Evolutionary conservation across 2,797 vertebrate species (phyloP), one percentile per base, ranked within the genome.

Genomic region (Arctocebus calabarensis): DNA sequence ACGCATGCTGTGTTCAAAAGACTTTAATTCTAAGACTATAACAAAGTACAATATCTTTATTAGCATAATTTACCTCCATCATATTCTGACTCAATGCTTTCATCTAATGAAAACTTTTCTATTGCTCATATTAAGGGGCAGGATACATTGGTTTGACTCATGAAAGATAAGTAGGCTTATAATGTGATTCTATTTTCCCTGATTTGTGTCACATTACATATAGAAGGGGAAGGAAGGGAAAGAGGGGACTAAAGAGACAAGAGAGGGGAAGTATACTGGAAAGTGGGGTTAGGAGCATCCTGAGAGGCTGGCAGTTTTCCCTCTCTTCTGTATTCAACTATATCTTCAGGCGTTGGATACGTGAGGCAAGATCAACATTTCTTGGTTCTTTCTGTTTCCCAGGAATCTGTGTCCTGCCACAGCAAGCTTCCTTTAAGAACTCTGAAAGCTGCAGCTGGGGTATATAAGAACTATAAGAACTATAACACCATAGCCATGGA

Each of bases 71-170:
- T 94, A 92, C 2, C 85, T 34, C 79, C 85, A 68, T 27, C 97
- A 10, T 84, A 95, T 88, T 91, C 75, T 71, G 57, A 94, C 57
- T 91, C 61, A 64, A 87, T 73, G 61, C 34, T 59, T 48, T 70
- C 52, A 82, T 22, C n/a, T 34, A 89, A 61, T 90, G 82, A 64
- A 94, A 94, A 5, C 34, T 78, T 92, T 86, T 73, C 62, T 92
- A 97, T 95, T 95, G 92, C 90, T 96, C 70, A 75, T 91, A 94
- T 85, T 74, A 75, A 73, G 84, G 90, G 40, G 71, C 70, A 90
- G 75, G 75, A 66, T 59, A 48, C 45, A 48, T 48, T 12, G 40
- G 94, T 75, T 70, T 90, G 62, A 94, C 68, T 11, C 75, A 68
- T 79, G 57, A 79, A 92, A 90, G 17, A 94, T 91, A 89, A 90